Percentiles rank a stretch among this genome's conserved stretches.
Evolutionary conservation across 2,113 vertebrate species (phyloP).

Genomic region (Camelus dromedarius): DNA sequence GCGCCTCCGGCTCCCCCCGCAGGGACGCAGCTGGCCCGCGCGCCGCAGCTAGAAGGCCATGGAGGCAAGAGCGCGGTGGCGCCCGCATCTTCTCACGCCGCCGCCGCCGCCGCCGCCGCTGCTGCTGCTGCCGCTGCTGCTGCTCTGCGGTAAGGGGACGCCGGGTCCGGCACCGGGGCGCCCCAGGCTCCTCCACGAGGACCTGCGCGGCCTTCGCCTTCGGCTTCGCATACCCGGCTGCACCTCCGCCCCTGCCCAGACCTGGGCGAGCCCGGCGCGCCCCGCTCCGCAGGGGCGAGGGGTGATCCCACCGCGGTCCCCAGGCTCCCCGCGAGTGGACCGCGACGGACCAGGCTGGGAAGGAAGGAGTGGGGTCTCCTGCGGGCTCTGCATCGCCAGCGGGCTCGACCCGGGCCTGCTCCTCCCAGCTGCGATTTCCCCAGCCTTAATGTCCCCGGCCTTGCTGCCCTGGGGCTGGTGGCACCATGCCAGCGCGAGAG

Average conservation of each 20-base stretch:
- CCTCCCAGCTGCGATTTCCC: not conserved
- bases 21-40: not conserved
- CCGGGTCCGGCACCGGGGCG: not conserved
- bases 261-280: not conserved
- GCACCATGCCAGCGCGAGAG: not conserved
- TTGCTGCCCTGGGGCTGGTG: not conserved
- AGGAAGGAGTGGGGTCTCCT: not conserved
- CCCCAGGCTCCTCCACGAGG: not conserved
- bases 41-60: not conserved
- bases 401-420: not conserved
- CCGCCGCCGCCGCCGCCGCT: not conserved
- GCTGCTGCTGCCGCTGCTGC: conserved; percentile 52
- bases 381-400: not conserved
- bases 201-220: not conserved
- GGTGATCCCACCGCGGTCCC: not conserved
- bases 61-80: not conserved
- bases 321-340: not conserved
- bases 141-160: conserved; percentile 69
- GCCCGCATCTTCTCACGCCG: not conserved
- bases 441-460: not conserved
- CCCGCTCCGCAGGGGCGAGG: not conserved
- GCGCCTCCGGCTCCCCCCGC: no score
- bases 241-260: not conserved
- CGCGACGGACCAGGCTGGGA: not conserved
- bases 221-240: not conserved